Evolutionary conservation across 2,113 vertebrate genomes (phyloP).

Genomic region (human (Homo sapiens)): GRCh38 chrY:3938001-3938500

Average conservation of each 20-base stretch:
- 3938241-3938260: neutral
- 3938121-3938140: neutral
- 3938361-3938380: neutral
- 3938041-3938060: neutral
- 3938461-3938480: neutral
- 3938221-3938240: neutral
- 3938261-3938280: neutral
- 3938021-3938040: neutral
- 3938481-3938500: neutral
- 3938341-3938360: neutral
- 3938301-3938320: neutral
- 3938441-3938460: neutral
- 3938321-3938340: neutral
- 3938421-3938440: neutral
- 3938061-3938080: neutral
- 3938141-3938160: neutral
- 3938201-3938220: neutral
- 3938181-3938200: neutral
- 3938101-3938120: neutral
- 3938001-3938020: neutral
- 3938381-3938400: neutral
- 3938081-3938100: neutral
- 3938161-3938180: neutral
- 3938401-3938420: neutral
- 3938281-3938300: neutral